A percentile compares a stretch with the other conserved stretches of the same genome.
Evolutionary conservation across 1,140 invertebrate genomes (phyloP).

Genomic region (Bombus huntii): DNA sequence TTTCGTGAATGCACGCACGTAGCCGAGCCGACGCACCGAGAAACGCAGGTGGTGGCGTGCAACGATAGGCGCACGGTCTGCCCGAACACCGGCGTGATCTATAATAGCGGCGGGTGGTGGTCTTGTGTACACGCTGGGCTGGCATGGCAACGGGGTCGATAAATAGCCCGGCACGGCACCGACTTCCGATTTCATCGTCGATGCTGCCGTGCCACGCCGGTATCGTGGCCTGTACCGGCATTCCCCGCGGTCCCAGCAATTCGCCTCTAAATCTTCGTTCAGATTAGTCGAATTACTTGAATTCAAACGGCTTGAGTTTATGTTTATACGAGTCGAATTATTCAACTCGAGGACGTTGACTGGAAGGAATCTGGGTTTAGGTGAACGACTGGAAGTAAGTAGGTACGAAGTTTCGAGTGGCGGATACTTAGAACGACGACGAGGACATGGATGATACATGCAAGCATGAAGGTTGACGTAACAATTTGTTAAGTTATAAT

Average conservation of each 20-base stretch:
- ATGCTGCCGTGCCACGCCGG: conserved; percentile 42
- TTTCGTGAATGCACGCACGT: conserved; percentile 43
- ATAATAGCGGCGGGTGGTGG: conserved; percentile 71
- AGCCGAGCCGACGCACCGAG: background rate
- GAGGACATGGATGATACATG: too few relatives aligned
- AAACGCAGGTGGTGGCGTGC: conserved; percentile 52
- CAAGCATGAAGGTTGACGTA: too few relatives aligned
- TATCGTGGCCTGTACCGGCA: conserved; percentile 41
- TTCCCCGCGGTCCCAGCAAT: conserved; percentile 57
- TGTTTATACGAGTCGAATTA: background rate
- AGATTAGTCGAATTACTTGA: background rate
- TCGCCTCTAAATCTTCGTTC: conserved; percentile 37
- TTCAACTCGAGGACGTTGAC: background rate
- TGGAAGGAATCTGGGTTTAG: background rate
- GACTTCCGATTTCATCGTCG: conserved; percentile 75
- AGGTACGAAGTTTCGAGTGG: too few relatives aligned
- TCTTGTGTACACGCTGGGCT: conserved; percentile 77
- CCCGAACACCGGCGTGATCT: conserved; percentile 64
- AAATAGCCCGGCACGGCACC: conserved; percentile 74
- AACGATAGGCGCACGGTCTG: conserved; percentile 52
- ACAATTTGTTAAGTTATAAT: too few relatives aligned
- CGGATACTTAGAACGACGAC: too few relatives aligned
- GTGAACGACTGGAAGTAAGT: background rate
- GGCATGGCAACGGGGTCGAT: conserved; percentile 80
- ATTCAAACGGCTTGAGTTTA: background rate